These are phyloP conservation scores for Semotilus atromaculatus DNA, from an alignment of 2,797 vertebrate species.

Conservation along the genomic window DNA sequence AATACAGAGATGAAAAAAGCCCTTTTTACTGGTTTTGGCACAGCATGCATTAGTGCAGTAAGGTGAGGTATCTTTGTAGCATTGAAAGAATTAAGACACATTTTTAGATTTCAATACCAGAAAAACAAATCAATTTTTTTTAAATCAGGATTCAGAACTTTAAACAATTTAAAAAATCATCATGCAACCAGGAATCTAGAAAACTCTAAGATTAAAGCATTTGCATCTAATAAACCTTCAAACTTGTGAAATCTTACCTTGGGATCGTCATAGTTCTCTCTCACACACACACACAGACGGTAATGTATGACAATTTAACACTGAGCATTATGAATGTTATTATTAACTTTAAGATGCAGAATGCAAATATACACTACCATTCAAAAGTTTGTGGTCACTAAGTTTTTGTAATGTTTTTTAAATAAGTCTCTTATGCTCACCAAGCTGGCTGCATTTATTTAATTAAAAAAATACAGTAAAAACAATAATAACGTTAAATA, in stretches of 20 bases:
- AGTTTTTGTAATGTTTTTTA: not conserved
- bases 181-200: not conserved
- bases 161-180: not conserved
- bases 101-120: not conserved
- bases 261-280: too few relatives aligned
- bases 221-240: not conserved
- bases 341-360: not conserved
- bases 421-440: not conserved
- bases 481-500: not conserved
- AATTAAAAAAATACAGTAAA: too few relatives aligned
- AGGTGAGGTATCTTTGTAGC: not conserved
- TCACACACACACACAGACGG: not conserved
- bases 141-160: not conserved
- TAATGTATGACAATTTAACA: not conserved
- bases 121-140: not conserved
- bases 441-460: too few relatives aligned
- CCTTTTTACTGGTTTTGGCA: not conserved
- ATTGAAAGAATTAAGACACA: not conserved
- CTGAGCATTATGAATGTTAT: not conserved
- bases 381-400: not conserved
- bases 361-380: not conserved
- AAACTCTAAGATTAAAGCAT: not conserved
- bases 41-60: not conserved
- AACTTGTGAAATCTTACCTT: not conserved
- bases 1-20: not conserved